Conservation (phyloP, 53 echinoderm and acorn worm species). For the Glandiceps talaboti region DNA sequence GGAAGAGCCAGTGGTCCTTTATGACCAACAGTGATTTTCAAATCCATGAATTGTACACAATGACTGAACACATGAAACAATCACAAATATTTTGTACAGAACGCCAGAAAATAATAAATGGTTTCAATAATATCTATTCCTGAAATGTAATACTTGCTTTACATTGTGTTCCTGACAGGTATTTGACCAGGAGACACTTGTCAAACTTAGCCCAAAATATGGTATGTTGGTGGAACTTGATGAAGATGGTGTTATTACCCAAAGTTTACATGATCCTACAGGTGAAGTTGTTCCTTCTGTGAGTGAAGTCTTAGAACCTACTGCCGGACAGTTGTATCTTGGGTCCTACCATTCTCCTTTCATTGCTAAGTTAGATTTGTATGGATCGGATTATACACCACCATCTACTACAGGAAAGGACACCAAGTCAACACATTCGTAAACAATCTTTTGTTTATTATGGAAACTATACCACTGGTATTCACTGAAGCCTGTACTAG, state of each 20-base stretch:
- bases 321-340: slow-evolving; percentile 66
- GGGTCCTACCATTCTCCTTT: slow-evolving; percentile 58
- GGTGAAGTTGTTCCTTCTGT: slow-evolving; percentile 50
- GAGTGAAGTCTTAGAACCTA: slow-evolving; percentile 73
- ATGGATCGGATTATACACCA: neutral
- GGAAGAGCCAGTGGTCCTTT: no score
- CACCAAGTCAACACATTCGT: no score
- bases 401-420: no score
- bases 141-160: no score
- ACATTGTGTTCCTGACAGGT: slow-evolving; percentile 38
- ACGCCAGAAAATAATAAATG: no score
- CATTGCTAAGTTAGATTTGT: slow-evolving; percentile 54
- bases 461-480: no score
- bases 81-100: no score
- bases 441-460: no score
- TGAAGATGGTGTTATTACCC: slow-evolving; percentile 59
- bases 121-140: no score
- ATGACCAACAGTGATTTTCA: no score
- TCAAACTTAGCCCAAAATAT: slow-evolving; percentile 44
- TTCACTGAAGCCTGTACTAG: neutral
- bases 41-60: no score
- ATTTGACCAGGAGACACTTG: slow-evolving; percentile 24
- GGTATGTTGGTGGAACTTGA: slow-evolving; percentile 80
- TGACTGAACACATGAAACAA: no score
- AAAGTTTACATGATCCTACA: slow-evolving; percentile 71